Evolutionary conservation across 2,888 invertebrate genomes (phyloP).

Genomic region (Pimpla rufipes): DNA sequence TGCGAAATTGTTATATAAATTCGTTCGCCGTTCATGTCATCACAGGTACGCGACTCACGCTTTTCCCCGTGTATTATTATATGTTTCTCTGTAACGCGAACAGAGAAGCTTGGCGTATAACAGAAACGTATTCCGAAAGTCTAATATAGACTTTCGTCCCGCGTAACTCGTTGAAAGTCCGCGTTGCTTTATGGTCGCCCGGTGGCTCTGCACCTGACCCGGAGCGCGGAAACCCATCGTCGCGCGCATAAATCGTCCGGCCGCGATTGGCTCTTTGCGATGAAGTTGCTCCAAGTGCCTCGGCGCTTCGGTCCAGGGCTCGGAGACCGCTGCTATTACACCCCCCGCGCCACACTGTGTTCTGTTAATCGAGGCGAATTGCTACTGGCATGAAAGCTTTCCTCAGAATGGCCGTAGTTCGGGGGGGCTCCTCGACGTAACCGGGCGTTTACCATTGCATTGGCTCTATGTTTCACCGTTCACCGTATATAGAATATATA

Average conservation of each 20-base stretch:
- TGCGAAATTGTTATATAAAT: slow-evolving; percentile 80
- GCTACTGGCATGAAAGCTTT: slow-evolving; percentile 78
- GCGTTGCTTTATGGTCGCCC: neutral
- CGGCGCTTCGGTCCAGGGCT: slow-evolving; percentile 30
- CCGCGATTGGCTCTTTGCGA: slow-evolving; percentile 47
- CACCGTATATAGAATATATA: neutral
- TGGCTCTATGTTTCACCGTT: slow-evolving; percentile 67
- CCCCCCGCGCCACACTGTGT: slow-evolving; percentile 35
- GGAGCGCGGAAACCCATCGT: slow-evolving; percentile 31
- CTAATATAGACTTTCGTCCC: slow-evolving; percentile 28
- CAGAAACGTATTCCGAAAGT: neutral
- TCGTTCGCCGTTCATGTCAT: slow-evolving; percentile 54
- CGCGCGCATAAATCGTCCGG: slow-evolving; percentile 13
- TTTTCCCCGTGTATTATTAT: slow-evolving; percentile 19
- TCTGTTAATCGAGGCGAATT: slow-evolving; percentile 74
- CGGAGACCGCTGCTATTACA: slow-evolving; percentile 48
- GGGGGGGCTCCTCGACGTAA: slow-evolving; percentile 72
- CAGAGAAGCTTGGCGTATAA: neutral
- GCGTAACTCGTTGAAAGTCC: slow-evolving; percentile 36
- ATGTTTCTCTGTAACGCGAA: slow-evolving; percentile 11
- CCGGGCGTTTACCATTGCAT: slow-evolving; percentile 59
- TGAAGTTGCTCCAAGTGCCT: slow-evolving; percentile 46
- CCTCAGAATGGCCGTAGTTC: slow-evolving; percentile 68
- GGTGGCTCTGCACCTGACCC: slow-evolving; percentile 22
- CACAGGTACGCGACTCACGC: slow-evolving; percentile 16